phyloP scores from a whole-genome alignment of 2,797 vertebrate genomes.

The Melanotaenia nigrans region DNA sequence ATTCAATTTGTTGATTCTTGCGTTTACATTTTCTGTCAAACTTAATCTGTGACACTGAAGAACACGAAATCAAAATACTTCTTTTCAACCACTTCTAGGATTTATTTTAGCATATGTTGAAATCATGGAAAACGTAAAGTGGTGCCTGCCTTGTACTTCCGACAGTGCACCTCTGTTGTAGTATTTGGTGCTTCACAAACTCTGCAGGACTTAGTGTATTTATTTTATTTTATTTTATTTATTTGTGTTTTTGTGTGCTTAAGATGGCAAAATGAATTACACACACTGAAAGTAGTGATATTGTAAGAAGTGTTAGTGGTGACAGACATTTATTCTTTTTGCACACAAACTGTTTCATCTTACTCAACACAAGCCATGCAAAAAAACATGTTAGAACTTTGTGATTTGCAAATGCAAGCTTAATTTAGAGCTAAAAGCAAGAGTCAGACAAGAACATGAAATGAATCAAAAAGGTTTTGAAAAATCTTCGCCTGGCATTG shows the following conservation, averaged over 20 bases:
- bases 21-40: neutral
- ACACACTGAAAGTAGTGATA: constrained; percentile 7
- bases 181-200: constrained; percentile 9
- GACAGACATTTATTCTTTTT: constrained; percentile 21
- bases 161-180: constrained; percentile 7
- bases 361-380: neutral
- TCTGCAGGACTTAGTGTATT: constrained; percentile 22
- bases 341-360: neutral
- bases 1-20: neutral
- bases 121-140: neutral
- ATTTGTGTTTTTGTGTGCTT: neutral
- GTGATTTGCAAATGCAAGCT: neutral
- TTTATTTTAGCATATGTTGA: neutral
- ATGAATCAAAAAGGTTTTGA: neutral
- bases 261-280: constrained; percentile 14
- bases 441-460: neutral
- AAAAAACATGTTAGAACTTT: constrained; percentile 6
- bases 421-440: neutral
- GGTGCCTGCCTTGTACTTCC: neutral
- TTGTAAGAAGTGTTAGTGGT: constrained; percentile 5
- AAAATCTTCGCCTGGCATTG: neutral
- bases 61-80: neutral
- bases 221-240: no score
- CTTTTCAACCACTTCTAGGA: neutral
- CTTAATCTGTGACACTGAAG: neutral